Evolutionary conservation across 2,888 invertebrate genomes (phyloP).

Genomic region (Meiosimyza platycephala): DNA sequence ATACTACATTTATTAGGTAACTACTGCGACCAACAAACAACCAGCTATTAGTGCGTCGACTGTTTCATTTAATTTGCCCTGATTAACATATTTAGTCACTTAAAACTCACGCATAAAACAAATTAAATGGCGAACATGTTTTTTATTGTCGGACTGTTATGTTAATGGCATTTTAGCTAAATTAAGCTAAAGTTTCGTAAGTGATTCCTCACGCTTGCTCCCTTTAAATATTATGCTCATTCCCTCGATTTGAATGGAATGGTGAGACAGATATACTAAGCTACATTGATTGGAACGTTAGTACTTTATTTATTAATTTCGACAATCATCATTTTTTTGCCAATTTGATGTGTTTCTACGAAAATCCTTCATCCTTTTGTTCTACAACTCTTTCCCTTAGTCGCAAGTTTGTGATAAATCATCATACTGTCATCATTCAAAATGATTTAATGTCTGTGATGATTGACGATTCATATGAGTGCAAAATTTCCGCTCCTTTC

Average conservation of each 20-base stretch:
- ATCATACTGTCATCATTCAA: slow-evolving; percentile 57
- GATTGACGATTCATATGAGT: slow-evolving; percentile 47
- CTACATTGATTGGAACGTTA: not conserved
- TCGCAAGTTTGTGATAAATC: slow-evolving; percentile 52
- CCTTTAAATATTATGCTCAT: not conserved
- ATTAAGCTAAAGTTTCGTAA: not conserved
- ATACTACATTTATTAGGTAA: not conserved
- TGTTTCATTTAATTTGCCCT: slow-evolving; percentile 54
- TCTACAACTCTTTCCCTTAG: slow-evolving; percentile 21
- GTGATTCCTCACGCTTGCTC: no score
- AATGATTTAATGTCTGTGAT: slow-evolving; percentile 54
- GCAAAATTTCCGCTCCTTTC: not conserved
- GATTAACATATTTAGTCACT: slow-evolving; percentile 58
- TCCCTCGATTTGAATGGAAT: not conserved
- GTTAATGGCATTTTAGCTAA: slow-evolving; percentile 18
- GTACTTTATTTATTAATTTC: not conserved
- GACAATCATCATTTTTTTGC: no score
- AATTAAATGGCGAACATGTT: slow-evolving; percentile 50
- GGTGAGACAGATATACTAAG: slow-evolving; percentile 2
- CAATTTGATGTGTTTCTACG: no score
- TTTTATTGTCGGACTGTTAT: slow-evolving; percentile 32
- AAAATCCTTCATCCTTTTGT: not conserved
- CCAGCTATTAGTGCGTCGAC: slow-evolving; percentile 28
- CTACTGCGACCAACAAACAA: slow-evolving; percentile 18
- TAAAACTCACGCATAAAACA: slow-evolving; percentile 60